A percentile compares a stretch with the other conserved stretches of the same genome.
Conservation (phyloP, 2,113 vertebrate species). For the Perca fluviatilis region DNA sequence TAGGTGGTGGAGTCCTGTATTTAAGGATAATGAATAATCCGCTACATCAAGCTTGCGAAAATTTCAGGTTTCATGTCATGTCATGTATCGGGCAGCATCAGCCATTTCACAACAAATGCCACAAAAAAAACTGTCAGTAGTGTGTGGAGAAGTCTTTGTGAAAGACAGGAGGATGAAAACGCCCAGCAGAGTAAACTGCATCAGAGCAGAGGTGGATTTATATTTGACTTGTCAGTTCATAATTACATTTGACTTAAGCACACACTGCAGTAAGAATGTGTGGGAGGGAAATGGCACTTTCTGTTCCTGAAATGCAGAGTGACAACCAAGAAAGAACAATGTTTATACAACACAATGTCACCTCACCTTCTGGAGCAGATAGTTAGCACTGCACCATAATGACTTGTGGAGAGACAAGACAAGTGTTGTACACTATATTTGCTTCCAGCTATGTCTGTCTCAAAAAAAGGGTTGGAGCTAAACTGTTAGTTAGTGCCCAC, state of each 20-base stretch:
- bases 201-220: constrained; percentile 30
- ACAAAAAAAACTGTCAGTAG: constrained; percentile 1
- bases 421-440: constrained; percentile 62
- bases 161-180: constrained; percentile 25
- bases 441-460: constrained; percentile 59
- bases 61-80: constrained; percentile 67
- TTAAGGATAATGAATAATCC: constrained; percentile 83
- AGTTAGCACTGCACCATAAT: constrained; percentile 62
- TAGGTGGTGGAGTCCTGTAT: constrained; percentile 77
- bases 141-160: constrained; percentile 29
- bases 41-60: constrained; percentile 69
- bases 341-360: constrained; percentile 60
- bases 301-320: constrained; percentile 47
- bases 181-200: constrained; percentile 19
- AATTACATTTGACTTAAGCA: constrained; percentile 43
- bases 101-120: constrained; percentile 55
- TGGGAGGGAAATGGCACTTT: neutral
- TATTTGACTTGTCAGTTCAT: constrained; percentile 41
- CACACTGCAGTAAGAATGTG: constrained; percentile 5
- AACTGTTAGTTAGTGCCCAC: constrained; percentile 54
- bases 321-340: constrained; percentile 56
- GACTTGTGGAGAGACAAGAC: constrained; percentile 53
- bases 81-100: constrained; percentile 55
- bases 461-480: constrained; percentile 53
- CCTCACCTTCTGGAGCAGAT: constrained; percentile 45